Conservation (phyloP, 2,797 vertebrate species). For the Gouania willdenowi region DNA sequence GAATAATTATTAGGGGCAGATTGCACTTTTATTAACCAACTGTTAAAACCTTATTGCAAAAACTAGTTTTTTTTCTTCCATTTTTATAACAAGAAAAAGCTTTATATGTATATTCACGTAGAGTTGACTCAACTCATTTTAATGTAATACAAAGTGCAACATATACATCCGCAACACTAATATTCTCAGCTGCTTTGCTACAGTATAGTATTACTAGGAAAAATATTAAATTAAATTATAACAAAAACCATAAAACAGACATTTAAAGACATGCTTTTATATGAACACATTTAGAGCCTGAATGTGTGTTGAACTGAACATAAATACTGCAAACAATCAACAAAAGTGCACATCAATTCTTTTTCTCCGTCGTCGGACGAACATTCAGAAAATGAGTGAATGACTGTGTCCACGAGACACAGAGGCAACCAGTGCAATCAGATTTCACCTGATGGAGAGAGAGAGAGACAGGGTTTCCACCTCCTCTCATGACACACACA, state of each 20-base stretch:
- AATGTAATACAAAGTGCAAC: slow-evolving; percentile 72
- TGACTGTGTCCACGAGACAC: slow-evolving; percentile 79
- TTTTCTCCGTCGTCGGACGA: slow-evolving; percentile 34
- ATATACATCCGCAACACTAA: slow-evolving; percentile 57
- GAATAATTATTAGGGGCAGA: no score
- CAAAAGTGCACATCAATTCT: slow-evolving; percentile 22
- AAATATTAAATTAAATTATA: no score
- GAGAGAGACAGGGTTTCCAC: slow-evolving; percentile 18
- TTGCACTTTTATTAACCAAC: no score
- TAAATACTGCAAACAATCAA: slow-evolving; percentile 55
- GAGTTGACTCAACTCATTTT: no score
- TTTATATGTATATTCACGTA: slow-evolving; percentile 2
- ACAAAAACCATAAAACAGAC: no score
- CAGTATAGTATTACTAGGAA: slow-evolving; percentile 45
- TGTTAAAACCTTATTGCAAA: no score
- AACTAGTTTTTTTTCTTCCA: no score
- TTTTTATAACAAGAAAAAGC: not conserved
- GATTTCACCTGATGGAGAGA: slow-evolving; percentile 73
- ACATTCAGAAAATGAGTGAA: slow-evolving; percentile 56
- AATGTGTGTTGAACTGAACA: slow-evolving; percentile 55
- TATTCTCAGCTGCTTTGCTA: slow-evolving; percentile 55
- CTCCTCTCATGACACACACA: slow-evolving; percentile 3
- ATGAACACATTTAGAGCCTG: slow-evolving; percentile 19
- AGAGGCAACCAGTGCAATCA: slow-evolving; percentile 66
- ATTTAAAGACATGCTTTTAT: slow-evolving; percentile 56